phyloP scores from a whole-genome alignment of 2,113 vertebrate genomes.

The Microcebus murinus region DNA sequence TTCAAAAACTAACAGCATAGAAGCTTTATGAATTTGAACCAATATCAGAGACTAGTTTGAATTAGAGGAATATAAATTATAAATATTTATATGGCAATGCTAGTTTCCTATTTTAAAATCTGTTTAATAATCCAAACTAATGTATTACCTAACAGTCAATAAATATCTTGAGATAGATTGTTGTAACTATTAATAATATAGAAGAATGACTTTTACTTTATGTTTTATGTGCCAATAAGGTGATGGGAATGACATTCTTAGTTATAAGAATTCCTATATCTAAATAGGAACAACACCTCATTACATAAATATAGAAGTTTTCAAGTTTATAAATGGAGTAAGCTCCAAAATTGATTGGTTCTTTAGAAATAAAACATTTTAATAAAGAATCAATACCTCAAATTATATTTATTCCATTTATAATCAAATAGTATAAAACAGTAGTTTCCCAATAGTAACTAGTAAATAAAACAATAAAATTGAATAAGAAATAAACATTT shows the following conservation, averaged over 20 bases:
- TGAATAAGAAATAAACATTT: constrained; percentile 14
- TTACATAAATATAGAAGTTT: not conserved
- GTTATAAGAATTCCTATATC: not conserved
- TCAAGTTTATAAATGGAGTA: not conserved
- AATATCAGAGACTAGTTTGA: not conserved
- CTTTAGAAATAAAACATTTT: not conserved
- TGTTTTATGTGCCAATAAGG: not conserved
- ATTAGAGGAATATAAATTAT: not conserved
- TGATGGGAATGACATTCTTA: not conserved
- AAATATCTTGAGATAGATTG: constrained; percentile 11
- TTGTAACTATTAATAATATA: not conserved
- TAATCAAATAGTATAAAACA: constrained; percentile 38
- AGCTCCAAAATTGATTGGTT: not conserved
- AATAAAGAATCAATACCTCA: not conserved
- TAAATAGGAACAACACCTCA: not conserved
- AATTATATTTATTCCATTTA: not conserved
- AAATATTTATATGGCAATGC: not conserved
- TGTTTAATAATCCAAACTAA: constrained; percentile 41
- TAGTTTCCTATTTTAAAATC: not conserved
- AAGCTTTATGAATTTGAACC: not conserved
- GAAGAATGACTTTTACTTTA: not conserved
- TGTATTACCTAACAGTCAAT: not conserved
- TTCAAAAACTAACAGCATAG: not conserved
- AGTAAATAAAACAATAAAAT: not conserved
- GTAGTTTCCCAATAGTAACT: constrained; percentile 35